Conservation (phyloP, 2,113 vertebrate species). For the Bos javanicus region DNA sequence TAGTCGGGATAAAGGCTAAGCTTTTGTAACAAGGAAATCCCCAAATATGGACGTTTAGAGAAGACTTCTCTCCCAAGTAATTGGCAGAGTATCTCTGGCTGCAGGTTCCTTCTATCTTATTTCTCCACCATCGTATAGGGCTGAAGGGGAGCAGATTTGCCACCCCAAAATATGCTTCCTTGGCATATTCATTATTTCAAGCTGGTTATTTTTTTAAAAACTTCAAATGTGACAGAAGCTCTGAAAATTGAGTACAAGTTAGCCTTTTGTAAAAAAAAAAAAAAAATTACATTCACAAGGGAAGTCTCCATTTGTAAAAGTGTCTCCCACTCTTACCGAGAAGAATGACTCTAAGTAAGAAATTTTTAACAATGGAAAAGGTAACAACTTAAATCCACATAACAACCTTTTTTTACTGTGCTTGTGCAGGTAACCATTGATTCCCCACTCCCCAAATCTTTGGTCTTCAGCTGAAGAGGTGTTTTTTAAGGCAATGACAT, state of each 20-base stretch:
- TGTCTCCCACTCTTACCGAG: neutral
- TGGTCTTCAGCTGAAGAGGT: neutral
- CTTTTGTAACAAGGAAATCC: neutral
- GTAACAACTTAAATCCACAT: neutral
- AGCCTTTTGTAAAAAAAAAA: neutral
- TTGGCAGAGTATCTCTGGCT: neutral
- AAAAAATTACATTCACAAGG: neutral
- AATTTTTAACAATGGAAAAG: neutral
- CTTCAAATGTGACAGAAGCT: neutral
- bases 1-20: neutral
- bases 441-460: neutral
- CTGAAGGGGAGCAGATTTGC: neutral
- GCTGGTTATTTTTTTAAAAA: neutral
- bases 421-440: neutral
- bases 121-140: neutral
- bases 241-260: neutral
- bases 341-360: neutral
- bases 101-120: neutral
- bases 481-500: neutral
- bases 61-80: neutral
- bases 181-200: neutral
- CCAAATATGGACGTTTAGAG: neutral
- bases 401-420: neutral
- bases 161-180: neutral
- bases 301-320: neutral